Evolutionary conservation across 2,888 invertebrate species (phyloP).

Genomic region (Xanthia togata): DNA sequence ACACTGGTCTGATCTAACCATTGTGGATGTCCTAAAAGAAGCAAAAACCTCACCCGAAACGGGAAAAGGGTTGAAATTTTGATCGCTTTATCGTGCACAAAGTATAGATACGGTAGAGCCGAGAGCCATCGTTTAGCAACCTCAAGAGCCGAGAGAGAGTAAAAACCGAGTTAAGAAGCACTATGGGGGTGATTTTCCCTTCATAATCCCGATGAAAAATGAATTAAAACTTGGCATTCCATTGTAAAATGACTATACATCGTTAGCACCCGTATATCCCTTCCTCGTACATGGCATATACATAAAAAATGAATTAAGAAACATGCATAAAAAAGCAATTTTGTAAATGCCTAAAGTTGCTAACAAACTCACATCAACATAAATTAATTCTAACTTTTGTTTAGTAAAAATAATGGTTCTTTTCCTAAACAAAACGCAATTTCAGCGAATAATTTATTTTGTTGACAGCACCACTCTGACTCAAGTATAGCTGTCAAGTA

Average conservation of each 20-base stretch:
- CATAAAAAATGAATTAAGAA: conserved; percentile 43
- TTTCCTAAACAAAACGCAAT: conserved; percentile 11
- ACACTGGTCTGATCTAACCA: too few relatives aligned
- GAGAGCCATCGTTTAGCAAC: too few relatives aligned
- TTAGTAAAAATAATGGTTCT: conserved; percentile 33
- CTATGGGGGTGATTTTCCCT: background rate
- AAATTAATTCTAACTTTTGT: conserved; percentile 55
- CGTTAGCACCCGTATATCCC: background rate
- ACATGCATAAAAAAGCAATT: conserved; percentile 45
- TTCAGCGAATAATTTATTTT: conserved; percentile 23
- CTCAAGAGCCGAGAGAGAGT: too few relatives aligned
- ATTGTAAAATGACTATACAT: background rate
- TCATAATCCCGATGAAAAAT: conserved; percentile 1
- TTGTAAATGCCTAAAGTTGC: conserved; percentile 44
- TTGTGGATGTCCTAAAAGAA: too few relatives aligned
- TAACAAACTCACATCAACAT: conserved; percentile 51
- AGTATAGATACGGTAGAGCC: too few relatives aligned
- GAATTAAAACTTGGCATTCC: background rate
- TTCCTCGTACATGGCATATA: background rate
- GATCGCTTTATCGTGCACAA: too few relatives aligned
- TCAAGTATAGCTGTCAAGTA: background rate
- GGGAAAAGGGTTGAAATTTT: too few relatives aligned
- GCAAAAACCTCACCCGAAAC: too few relatives aligned
- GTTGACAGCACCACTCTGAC: background rate
- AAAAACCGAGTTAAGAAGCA: too few relatives aligned